Evolutionary conservation across 2,113 vertebrate genomes (phyloP).

Genomic region (Cynopterus brachyotis): DNA sequence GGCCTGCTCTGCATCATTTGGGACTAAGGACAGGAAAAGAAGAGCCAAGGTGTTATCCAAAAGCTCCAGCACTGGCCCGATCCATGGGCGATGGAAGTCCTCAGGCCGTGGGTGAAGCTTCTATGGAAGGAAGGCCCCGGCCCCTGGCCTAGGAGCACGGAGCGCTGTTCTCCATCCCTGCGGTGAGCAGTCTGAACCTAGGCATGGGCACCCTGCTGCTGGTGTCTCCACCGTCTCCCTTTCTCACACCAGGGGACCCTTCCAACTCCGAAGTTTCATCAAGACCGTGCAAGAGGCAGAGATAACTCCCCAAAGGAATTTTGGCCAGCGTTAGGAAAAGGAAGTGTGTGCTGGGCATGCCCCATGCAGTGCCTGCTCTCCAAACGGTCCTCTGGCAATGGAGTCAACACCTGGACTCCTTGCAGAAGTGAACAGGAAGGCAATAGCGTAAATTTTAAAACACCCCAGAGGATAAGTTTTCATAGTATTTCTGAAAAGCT

Average conservation of each 20-base stretch:
- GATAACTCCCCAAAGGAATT: neutral
- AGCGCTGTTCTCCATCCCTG: neutral
- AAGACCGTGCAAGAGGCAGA: neutral
- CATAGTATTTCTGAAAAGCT: neutral
- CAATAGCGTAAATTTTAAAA: neutral
- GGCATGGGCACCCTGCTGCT: fast-evolving
- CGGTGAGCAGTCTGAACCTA: neutral
- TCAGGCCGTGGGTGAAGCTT: neutral
- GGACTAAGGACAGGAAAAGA: neutral
- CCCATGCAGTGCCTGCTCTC: neutral
- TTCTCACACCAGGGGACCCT: neutral
- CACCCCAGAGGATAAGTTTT: neutral
- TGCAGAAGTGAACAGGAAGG: neutral
- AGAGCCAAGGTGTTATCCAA: neutral
- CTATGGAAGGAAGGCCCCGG: neutral
- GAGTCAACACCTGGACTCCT: neutral
- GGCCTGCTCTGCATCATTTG: neutral
- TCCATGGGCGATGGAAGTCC: neutral
- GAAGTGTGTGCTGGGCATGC: neutral
- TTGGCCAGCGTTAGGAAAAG: neutral
- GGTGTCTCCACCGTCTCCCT: neutral
- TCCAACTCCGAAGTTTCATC: neutral
- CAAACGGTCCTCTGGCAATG: neutral
- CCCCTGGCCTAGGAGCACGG: neutral
- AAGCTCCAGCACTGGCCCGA: neutral